Evolutionary conservation across 1,140 invertebrate species (phyloP), one percentile per base, ranked within the genome.

Genomic region (Sitodiplosis mosellana): DNA sequence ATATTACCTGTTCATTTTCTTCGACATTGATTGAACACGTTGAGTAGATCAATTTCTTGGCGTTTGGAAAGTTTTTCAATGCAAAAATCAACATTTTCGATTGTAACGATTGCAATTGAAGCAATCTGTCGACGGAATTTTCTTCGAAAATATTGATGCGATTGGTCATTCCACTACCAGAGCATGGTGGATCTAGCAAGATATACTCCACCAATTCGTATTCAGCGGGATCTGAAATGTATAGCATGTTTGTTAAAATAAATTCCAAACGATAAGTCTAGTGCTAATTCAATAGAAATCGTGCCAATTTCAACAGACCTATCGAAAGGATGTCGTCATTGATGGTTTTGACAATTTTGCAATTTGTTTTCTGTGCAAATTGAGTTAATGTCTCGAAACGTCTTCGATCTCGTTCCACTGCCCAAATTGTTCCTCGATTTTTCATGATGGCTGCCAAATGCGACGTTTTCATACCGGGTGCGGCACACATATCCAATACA

Each of bases 391-490:
- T 76, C 43, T 75, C 54, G 55, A 77, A 83, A 52, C 92, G 71
- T 18, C 73, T 68, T 18, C 56, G 52, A 59, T 83, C 74, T 51
- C 73, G 75, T 62, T 97, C 92, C 19, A 89, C 75, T 0, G 92
- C 85, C 63, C 80, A 87, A 14, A 96, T 74, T 57, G 70, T 77
- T 14, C 88, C 76, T 63, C 75, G 63, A 64, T 94, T 89, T 45
- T 80, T 65, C 61, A 94, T 75, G 8, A 84, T 65, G 22, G 87
- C 80, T 45, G 90, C 88, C 17, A 92, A 61, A 67, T 93, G 86
- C 14, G 81, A 77, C 0, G 92, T 89, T 66, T 97, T 98, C 81
- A 94, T 94, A 36, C 93, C 93, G 11, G 93, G 93, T 20, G 92
- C 92, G 10, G 92, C 87, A 69, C 92, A 97, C 73, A 88, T 83